Conservation (phyloP, 2,888 invertebrate genomes). For the Parelbella ahira region DNA sequence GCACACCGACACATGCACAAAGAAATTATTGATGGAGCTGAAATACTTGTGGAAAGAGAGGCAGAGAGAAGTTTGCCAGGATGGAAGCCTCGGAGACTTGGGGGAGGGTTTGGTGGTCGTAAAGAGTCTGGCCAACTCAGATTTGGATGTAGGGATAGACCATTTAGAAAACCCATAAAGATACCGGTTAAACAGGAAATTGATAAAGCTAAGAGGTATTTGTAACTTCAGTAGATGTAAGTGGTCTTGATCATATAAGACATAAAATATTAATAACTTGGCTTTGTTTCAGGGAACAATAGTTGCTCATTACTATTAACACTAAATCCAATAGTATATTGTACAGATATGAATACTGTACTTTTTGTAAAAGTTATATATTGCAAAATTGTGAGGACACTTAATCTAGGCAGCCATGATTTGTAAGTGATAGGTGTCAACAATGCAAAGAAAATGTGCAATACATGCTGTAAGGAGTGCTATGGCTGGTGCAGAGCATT, state of each 20-base stretch:
- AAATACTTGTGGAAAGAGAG: constrained; percentile 87
- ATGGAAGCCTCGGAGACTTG: constrained; percentile 92
- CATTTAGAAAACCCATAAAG: constrained; percentile 84
- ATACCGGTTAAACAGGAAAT: constrained; percentile 30
- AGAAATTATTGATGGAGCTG: constrained; percentile 83
- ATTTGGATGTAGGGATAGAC: constrained; percentile 90
- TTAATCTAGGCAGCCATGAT: constrained; percentile 42
- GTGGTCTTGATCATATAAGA: too few relatives aligned
- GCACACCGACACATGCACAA: constrained; percentile 83
- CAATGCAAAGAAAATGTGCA: constrained; percentile 48
- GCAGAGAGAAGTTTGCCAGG: constrained; percentile 85
- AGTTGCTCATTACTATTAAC: too few relatives aligned
- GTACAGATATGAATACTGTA: too few relatives aligned
- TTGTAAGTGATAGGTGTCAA: constrained; percentile 11
- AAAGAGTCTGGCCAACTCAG: constrained; percentile 93
- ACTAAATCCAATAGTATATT: too few relatives aligned
- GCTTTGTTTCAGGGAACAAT: too few relatives aligned
- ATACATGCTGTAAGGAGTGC: constrained; percentile 52
- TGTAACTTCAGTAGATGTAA: too few relatives aligned
- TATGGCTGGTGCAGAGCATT: constrained; percentile 63
- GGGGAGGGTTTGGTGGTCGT: constrained; percentile 92
- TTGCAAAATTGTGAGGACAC: too few relatives aligned
- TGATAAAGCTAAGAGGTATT: constrained; percentile 13
- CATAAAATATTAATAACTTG: too few relatives aligned
- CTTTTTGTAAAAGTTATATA: too few relatives aligned